Base-by-base conservation (phyloP, 2,113 vertebrate species). In the Engystomops pustulosus region DNA sequence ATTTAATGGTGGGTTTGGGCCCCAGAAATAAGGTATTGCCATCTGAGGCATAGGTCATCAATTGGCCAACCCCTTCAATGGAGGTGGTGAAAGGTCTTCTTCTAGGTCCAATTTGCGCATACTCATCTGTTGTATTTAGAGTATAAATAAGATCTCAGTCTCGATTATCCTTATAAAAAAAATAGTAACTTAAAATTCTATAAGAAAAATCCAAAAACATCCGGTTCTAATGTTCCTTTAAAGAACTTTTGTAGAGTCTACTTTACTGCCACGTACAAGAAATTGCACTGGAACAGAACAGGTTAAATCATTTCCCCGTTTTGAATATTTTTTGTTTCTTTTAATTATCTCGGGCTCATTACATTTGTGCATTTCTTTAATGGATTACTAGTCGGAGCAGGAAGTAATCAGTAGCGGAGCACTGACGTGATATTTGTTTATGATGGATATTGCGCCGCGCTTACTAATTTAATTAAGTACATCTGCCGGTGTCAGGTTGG, bases 361-460 rank as follows among this genome's bases (percentile, higher is more conserved):
- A 76, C 47, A 76, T 49, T 49, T 53, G 15, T 34, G 45, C 27
- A 34, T 53, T 76, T 53, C 27, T 76, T 76, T 76, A 53, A 76
- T 76, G 47, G 27, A 53, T 32, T 34, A 12, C 30, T 76, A 53
- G 4, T 36, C 30, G 27, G 25, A 12, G 72, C 27, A 34, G 23
- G 45, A 75, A 45, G 71, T 53, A 32, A 76, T 53, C 72, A 53
- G 15, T 30, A 8, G 25, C 23, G 1, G 15, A 18, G 15, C 0
- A 17, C 71, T 20, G 27, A 75, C 27, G 15, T 10, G 7, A 51
- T 75, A 32, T 51, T 51, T 75, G 15, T 32, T 75, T 75, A 51
- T 34, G 45, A 53, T 53, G 72, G 8, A 20, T 76, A 12, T 76
- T 76, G 72, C 14, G 47, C 14, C 34, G 23, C 6, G 36, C 10